Base-by-base conservation (phyloP, 2,113 vertebrate species). In the Pygoscelis antarcticus region DNA sequence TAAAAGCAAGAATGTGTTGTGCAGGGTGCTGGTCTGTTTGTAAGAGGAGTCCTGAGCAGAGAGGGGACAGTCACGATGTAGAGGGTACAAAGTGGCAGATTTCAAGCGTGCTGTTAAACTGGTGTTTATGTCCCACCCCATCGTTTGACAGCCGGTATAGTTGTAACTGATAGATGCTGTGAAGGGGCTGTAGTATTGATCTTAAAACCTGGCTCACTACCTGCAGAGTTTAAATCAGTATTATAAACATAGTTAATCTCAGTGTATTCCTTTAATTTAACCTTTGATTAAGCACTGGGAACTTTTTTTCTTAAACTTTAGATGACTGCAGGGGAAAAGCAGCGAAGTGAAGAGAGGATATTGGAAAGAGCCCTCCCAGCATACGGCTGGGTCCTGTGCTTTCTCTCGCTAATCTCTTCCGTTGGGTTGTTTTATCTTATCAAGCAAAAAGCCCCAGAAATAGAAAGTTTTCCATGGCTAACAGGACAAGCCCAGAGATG, bases 361-460 rank as follows among this genome's bases (percentile, higher is more conserved):
- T 32, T 8, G 70, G 80, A 78, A 78, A 54, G 92, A 96, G 91
- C 86, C 92, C 87, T 89, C 49, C 78, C 84, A 46, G 92, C 18
- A 2, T 65, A 36, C 16, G 57, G 85, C 82, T 21, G 90, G 94
- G 95, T 69, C 95, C 80, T 74, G 83, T 2, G 21, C 97, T 92
- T 96, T 89, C 97, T 91, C 97, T 94, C 84, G 44, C 95, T 96
- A 97, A 97, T 94, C 98, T 97, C 96, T 93, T 95, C 96, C 32
- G 60, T 94, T 96, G 96, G 96, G 87, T 98, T 92, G 46, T 93
- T 98, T 98, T 98, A 98, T 98, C 98, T 98, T 98, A 98, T 98
- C 98, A 97, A 92, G 94, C 95, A 98, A 98, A 98, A 98, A 98
- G 98, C 96, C 98, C 98, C 98, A 98, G 97, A 98, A 98, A 98